Evolutionary conservation across 1,140 invertebrate genomes (phyloP), one percentile per base, ranked within the genome.

Genomic region (Tribolium madens): DNA sequence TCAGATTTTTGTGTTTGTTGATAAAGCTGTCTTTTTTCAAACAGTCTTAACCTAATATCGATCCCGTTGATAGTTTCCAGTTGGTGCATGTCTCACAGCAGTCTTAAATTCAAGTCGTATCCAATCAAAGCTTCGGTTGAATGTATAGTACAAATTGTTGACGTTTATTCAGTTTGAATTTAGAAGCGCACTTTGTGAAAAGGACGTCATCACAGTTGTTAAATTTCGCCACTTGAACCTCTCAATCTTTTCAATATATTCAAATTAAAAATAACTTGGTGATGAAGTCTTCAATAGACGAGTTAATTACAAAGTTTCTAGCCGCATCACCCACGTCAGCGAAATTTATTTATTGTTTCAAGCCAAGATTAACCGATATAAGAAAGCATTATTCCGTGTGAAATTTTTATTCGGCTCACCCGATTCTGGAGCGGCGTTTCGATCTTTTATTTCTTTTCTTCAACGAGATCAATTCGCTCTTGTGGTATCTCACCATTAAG

Each of bases 401-500:
- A 42, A 1, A 2, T 64, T 64, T 64, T 31, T 3, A 64, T 3
- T 17, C 13, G 9, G 57, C 73, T 50, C 46, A 76, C 74, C 74
- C 14, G 3, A 76, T 60, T 46, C 31, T 76, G 3, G 64, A 53
- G 0, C 75, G 75, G 53, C 75, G 21, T 36, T 13, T 52, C 7
- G 18, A 71, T 14, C 64, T n/a, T 13, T 46, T 70, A 53, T 13
- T 36, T 53, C 17, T 57, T 26, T 53, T 76, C 60, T 18, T 52
- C 52, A 31, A 18, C 18, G 13, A 42, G 21, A 13, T 57, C n/a
- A 69, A 5, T 21, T 69, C 57, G 15, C 18, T 12, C 33, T 47
- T 68, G 14, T 3, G 42, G 50, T 72, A 72, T 52, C 46, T 72
- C 21, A 53, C 71, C 71, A 73, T 73, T 36, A 53, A 53, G 18